phyloP scores from a whole-genome alignment of 2,113 vertebrate genomes.

The Corythornis vintsioides region DNA sequence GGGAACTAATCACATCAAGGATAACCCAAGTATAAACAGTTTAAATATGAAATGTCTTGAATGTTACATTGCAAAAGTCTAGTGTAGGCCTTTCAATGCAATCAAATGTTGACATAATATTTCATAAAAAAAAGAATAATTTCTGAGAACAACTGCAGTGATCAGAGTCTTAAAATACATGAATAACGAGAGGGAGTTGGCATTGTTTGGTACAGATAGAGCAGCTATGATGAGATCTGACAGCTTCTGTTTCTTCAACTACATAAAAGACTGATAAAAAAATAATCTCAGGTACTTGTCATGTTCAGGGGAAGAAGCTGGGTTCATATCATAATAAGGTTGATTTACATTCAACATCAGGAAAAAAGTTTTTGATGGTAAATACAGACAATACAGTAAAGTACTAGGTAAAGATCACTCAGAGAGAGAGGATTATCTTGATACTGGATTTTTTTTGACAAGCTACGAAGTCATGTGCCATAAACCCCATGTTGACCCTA shows the following conservation, averaged over 20 bases:
- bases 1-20: not conserved
- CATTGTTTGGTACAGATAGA: not conserved
- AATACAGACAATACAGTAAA: not conserved
- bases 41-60: not conserved
- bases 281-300: not conserved
- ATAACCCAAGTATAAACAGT: not conserved
- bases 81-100: not conserved
- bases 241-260: not conserved
- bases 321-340: not conserved
- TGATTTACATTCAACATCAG: not conserved
- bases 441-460: not conserved
- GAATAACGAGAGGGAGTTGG: not conserved
- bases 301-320: not conserved
- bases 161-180: conserved; percentile 6
- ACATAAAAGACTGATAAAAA: not conserved
- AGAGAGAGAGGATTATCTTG: not conserved
- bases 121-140: not conserved
- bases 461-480: not conserved
- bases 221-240: not conserved
- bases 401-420: not conserved
- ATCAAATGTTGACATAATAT: not conserved
- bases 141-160: not conserved
- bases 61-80: not conserved
- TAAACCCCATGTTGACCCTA: not conserved
- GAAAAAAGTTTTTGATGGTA: not conserved